Conservation (phyloP, 2,113 vertebrate species). For the Sander vitreus region DNA sequence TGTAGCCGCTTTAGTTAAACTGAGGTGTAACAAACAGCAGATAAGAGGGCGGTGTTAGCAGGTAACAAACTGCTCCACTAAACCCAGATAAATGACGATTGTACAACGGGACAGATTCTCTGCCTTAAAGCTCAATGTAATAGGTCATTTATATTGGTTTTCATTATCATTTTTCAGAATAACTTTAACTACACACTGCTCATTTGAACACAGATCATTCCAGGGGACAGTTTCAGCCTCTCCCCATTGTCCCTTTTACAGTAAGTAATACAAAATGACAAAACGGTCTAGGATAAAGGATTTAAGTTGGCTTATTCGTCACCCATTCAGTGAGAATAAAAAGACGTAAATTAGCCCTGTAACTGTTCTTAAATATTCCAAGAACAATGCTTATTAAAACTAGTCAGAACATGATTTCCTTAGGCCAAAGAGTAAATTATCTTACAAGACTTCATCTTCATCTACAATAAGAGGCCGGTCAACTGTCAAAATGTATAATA, state of each 20-base stretch:
- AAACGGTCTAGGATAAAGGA: constrained; percentile 16
- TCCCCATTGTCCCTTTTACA: constrained; percentile 36
- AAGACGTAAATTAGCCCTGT: constrained; percentile 35
- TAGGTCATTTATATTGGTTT: constrained; percentile 33
- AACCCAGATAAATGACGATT: constrained; percentile 27
- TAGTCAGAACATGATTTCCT: constrained; percentile 23
- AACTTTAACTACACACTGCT: constrained; percentile 8
- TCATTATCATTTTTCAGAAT: constrained; percentile 48
- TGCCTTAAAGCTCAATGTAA: constrained; percentile 27
- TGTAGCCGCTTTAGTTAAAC: not conserved
- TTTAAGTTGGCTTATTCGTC: constrained; percentile 45
- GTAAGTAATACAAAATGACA: constrained; percentile 37
- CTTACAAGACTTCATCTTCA: not conserved
- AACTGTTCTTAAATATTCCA: constrained; percentile 46
- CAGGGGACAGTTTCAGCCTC: constrained; percentile 23
- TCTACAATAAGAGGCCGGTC: constrained; percentile 19
- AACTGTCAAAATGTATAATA: constrained; percentile 23
- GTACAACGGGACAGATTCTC: not conserved
- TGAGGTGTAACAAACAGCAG: not conserved
- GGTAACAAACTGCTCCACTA: constrained; percentile 39
- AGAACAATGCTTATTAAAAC: constrained; percentile 38
- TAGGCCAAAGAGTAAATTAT: constrained; percentile 15
- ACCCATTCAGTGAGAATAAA: constrained; percentile 40
- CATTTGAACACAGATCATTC: constrained; percentile 34
- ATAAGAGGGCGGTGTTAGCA: constrained; percentile 2